A percentile compares a stretch with the other conserved stretches of the same genome.
phyloP scores from a whole-genome alignment of 2,113 vertebrate genomes.

The Natator depressus region DNA sequence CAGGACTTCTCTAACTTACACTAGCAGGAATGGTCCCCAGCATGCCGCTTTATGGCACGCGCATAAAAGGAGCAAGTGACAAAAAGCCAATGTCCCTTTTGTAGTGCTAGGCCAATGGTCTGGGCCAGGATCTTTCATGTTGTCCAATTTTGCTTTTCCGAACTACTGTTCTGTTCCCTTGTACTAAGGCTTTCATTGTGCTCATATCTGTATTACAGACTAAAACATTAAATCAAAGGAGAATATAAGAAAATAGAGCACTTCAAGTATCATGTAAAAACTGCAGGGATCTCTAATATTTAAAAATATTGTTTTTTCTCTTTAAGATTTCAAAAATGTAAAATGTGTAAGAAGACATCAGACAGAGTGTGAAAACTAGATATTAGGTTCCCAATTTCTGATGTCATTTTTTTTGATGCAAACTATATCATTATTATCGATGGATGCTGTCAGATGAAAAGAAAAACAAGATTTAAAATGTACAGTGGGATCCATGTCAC shows the following conservation, averaged over 20 bases:
- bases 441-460: slow-evolving; percentile 49
- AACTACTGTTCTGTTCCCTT: not conserved
- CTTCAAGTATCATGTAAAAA: not conserved
- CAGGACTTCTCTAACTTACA: not conserved
- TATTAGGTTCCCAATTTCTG: not conserved
- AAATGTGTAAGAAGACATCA: not conserved
- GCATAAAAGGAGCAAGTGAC: not conserved
- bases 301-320: not conserved
- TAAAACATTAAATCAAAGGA: not conserved
- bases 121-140: not conserved
- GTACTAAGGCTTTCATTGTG: not conserved
- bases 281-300: not conserved
- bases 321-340: not conserved
- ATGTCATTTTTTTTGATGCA: slow-evolving; percentile 26
- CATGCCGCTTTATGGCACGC: not conserved
- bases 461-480: slow-evolving; percentile 79
- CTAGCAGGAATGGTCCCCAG: not conserved
- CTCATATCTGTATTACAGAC: not conserved
- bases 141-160: not conserved
- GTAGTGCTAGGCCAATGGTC: not conserved
- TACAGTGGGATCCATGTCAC: slow-evolving; percentile 78
- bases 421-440: not conserved
- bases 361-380: not conserved
- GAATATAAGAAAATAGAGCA: not conserved
- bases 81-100: not conserved